Evolutionary conservation across 2,113 vertebrate genomes (phyloP).

Genomic region (Promerops cafer): DNA sequence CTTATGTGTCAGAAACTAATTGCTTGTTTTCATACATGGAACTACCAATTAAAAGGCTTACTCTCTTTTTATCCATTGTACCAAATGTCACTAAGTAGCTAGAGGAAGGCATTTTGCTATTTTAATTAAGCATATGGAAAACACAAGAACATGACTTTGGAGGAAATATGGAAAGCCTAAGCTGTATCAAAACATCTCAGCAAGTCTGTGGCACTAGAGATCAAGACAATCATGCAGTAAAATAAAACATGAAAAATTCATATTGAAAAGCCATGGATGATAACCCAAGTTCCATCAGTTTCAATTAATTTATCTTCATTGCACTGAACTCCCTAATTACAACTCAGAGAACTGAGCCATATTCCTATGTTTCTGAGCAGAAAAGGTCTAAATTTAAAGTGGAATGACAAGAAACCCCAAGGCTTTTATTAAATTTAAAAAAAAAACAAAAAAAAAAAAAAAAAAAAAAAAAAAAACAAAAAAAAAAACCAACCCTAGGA

Average conservation of each 20-base stretch:
- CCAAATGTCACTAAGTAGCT: background rate
- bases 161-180: background rate
- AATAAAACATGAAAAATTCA: background rate
- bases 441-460: no score
- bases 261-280: background rate
- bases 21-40: background rate
- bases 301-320: background rate
- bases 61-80: background rate
- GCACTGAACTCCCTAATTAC: background rate
- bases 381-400: background rate
- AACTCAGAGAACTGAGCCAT: background rate
- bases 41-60: background rate
- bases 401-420: background rate
- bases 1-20: background rate
- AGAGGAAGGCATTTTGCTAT: background rate
- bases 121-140: background rate
- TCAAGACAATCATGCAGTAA: background rate
- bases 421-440: background rate
- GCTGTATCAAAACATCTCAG: background rate
- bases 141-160: background rate
- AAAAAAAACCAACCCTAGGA: no score
- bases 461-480: no score
- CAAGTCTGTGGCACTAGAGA: background rate
- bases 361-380: background rate
- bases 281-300: background rate